Evolutionary conservation across 1,140 invertebrate species (phyloP).

Genomic region (Psilanteris sp.): DNA sequence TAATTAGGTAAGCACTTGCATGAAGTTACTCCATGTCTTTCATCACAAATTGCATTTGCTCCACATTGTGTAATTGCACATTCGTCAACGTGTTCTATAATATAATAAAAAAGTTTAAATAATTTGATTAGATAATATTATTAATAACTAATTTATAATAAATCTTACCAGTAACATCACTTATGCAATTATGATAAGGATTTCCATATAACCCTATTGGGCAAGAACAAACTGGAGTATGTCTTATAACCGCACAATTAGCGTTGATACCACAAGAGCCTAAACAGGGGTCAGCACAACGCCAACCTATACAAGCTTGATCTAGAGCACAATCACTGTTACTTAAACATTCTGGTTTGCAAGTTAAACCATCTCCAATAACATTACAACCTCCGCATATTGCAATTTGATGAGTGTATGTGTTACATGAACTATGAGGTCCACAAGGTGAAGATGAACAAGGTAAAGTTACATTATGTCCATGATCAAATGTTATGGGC

Average conservation of each 20-base stretch:
- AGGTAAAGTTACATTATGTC: slow-evolving; percentile 83
- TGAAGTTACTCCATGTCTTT: slow-evolving; percentile 81
- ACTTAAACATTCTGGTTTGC: slow-evolving; percentile 88
- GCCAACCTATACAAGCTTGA: slow-evolving; percentile 87
- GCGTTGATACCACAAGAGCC: slow-evolving; percentile 91
- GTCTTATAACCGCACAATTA: slow-evolving; percentile 86
- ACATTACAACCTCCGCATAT: slow-evolving; percentile 89
- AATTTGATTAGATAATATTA: too few relatives aligned
- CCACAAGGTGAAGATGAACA: slow-evolving; percentile 89
- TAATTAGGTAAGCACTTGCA: slow-evolving; percentile 85
- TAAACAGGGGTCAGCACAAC: slow-evolving; percentile 89
- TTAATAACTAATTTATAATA: slow-evolving; percentile 1
- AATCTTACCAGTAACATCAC: slow-evolving; percentile 34
- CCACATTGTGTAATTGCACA: slow-evolving; percentile 87
- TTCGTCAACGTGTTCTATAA: slow-evolving; percentile 80
- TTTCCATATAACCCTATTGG: slow-evolving; percentile 87
- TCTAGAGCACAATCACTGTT: slow-evolving; percentile 89
- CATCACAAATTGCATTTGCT: slow-evolving; percentile 86
- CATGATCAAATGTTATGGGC: slow-evolving; percentile 79
- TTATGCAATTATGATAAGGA: slow-evolving; percentile 88
- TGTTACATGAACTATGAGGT: slow-evolving; percentile 83
- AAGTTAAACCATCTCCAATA: slow-evolving; percentile 84
- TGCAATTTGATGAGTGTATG: slow-evolving; percentile 85
- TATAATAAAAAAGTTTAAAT: too few relatives aligned
- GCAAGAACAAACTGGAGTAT: slow-evolving; percentile 89